A percentile compares a stretch with the other conserved stretches of the same genome.
phyloP scores from a whole-genome alignment of 92 coral and sea anemone genomes.

The Umimayanthus chanpuru region DNA sequence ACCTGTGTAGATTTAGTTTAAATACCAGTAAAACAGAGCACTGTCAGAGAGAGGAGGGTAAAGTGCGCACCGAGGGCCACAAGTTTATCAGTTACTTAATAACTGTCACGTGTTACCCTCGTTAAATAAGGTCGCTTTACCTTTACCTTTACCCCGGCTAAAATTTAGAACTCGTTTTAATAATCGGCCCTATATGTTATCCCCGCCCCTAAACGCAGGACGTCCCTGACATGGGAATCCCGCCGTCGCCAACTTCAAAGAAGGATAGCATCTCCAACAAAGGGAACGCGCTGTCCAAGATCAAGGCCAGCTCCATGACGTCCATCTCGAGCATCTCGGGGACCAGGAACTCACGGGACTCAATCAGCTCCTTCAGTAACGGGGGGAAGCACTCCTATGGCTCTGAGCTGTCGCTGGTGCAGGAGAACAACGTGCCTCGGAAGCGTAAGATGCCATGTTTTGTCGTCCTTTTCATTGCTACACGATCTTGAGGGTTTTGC shows the following conservation, averaged over 20 bases:
- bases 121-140: no score
- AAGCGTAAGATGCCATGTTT: slow-evolving; percentile 55
- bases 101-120: no score
- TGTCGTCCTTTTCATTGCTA: no score
- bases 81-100: no score
- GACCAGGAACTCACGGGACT: slow-evolving; percentile 58
- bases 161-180: no score
- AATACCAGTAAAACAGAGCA: no score
- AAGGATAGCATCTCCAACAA: slow-evolving; percentile 23
- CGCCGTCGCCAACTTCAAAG: slow-evolving; percentile 14
- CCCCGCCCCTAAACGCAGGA: slow-evolving; percentile 10
- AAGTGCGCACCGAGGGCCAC: no score
- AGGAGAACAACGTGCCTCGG: slow-evolving; percentile 81
- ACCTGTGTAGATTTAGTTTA: no score
- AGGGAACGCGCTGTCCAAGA: slow-evolving; percentile 57
- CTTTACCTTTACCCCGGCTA: no score
- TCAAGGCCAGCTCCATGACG: slow-evolving; percentile 63
- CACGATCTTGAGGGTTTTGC: no score
- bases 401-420: slow-evolving; percentile 68
- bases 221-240: slow-evolving; percentile 48
- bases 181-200: no score
- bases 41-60: no score
- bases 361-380: slow-evolving; percentile 79
- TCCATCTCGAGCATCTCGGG: slow-evolving; percentile 57
- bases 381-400: slow-evolving; percentile 67